Evolutionary conservation across 2,113 vertebrate species (phyloP).

Genomic region (Xerus inauris): DNA sequence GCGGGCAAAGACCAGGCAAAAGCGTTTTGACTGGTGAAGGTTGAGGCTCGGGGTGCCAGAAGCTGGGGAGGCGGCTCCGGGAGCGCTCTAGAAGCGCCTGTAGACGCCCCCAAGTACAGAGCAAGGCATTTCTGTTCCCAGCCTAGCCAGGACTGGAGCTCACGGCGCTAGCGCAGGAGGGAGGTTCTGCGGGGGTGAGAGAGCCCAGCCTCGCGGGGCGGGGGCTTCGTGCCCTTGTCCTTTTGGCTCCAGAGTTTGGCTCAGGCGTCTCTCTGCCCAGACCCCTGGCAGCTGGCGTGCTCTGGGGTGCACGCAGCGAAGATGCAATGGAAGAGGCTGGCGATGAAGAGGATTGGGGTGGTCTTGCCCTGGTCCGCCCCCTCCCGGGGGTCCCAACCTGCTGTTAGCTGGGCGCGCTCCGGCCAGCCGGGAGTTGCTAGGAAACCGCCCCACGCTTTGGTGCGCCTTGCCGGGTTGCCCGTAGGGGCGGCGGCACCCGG

Average conservation of each 20-base stretch:
- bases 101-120: background rate
- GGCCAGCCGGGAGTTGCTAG: slow-evolving; percentile 78
- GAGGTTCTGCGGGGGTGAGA: slow-evolving; percentile 2
- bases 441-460: slow-evolving; percentile 80
- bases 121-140: background rate
- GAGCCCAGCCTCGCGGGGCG: slow-evolving; percentile 46
- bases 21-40: slow-evolving; percentile 28
- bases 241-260: slow-evolving; percentile 1
- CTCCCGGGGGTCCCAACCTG: background rate
- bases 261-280: slow-evolving; percentile 36
- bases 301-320: background rate
- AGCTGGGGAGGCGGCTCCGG: background rate
- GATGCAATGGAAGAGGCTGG: background rate
- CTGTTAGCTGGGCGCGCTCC: background rate
- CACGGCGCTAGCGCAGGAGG: background rate
- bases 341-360: background rate
- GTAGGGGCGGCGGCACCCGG: slow-evolving; percentile 19
- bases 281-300: slow-evolving; percentile 18
- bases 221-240: slow-evolving; percentile 56
- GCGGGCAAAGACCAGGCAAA: slow-evolving; percentile 1
- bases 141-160: background rate
- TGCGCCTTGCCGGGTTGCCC: background rate
- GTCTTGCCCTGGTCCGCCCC: background rate
- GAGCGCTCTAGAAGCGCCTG: slow-evolving; percentile 24
- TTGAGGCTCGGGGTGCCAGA: slow-evolving; percentile 50